Conservation (phyloP, 2,888 invertebrate genomes). For the Epistrophella euchroma region DNA sequence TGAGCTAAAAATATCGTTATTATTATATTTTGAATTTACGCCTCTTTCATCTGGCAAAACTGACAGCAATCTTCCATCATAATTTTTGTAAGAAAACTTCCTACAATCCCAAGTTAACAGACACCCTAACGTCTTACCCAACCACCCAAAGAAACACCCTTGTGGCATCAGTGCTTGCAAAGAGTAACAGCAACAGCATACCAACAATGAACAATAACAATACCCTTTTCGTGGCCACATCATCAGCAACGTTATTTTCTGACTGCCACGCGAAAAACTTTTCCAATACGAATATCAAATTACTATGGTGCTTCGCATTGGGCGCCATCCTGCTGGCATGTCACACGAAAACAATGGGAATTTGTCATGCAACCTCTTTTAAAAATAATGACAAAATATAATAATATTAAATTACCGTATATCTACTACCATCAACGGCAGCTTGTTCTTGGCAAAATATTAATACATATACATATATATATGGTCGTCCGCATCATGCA, state of each 20-base stretch:
- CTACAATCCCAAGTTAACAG: background rate
- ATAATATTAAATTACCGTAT: conserved; percentile 68
- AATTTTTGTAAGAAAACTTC: conserved; percentile 5
- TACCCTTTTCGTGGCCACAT: conserved; percentile 31
- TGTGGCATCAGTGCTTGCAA: conserved; percentile 6
- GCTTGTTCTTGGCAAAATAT: conserved; percentile 17
- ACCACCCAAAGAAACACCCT: background rate
- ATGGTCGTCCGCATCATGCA: conserved; percentile 45
- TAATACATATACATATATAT: background rate
- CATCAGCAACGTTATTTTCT: conserved; percentile 24
- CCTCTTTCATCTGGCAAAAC: conserved; percentile 10
- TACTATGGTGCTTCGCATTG: conserved; percentile 25
- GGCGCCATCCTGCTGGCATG: conserved; percentile 33
- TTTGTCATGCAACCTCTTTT: conserved; percentile 68
- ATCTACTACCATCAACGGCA: background rate
- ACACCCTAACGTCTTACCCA: background rate
- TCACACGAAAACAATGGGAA: conserved; percentile 66
- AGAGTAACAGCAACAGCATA: background rate
- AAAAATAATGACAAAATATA: conserved; percentile 61
- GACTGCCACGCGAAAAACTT: conserved; percentile 36
- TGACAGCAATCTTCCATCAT: conserved; percentile 14
- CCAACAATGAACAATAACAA: background rate
- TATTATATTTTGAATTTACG: too few relatives aligned
- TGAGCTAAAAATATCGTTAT: too few relatives aligned
- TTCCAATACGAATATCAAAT: conserved; percentile 63